These are phyloP conservation scores for Magallana ariakensis DNA, from an alignment of 1,140 invertebrate genomes.

Conservation along the genomic window DNA sequence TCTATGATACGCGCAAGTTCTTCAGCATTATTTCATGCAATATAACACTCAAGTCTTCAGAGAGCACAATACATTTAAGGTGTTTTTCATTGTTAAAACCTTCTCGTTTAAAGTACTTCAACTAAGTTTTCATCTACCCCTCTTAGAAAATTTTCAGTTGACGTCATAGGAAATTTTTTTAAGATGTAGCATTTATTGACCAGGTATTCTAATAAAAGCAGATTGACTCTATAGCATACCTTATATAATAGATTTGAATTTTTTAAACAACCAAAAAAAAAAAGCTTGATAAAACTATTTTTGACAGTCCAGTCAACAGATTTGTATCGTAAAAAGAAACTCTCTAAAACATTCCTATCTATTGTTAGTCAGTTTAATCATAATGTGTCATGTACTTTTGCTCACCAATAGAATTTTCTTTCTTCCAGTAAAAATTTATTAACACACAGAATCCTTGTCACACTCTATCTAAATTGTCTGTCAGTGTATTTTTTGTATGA, in stretches of 20 bases:
- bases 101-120: background rate
- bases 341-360: background rate
- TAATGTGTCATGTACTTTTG: background rate
- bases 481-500: too few relatives aligned
- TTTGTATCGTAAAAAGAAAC: background rate
- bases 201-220: too few relatives aligned
- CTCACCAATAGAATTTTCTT: background rate
- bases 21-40: background rate
- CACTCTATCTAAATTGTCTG: too few relatives aligned
- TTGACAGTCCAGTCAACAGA: background rate
- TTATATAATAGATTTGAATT: too few relatives aligned
- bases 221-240: too few relatives aligned
- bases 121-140: background rate
- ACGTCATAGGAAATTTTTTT: too few relatives aligned
- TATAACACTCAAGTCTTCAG: background rate
- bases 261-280: background rate
- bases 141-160: slow-evolving; percentile 2
- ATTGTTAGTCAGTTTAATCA: background rate
- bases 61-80: background rate
- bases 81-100: slow-evolving; percentile 15
- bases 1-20: background rate
- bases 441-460: too few relatives aligned
- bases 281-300: background rate
- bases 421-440: background rate
- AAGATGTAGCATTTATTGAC: too few relatives aligned